Percentiles rank a stretch among this genome's conserved stretches.
Conservation (phyloP, 2,113 vertebrate genomes). For the Litocranius walleri region DNA sequence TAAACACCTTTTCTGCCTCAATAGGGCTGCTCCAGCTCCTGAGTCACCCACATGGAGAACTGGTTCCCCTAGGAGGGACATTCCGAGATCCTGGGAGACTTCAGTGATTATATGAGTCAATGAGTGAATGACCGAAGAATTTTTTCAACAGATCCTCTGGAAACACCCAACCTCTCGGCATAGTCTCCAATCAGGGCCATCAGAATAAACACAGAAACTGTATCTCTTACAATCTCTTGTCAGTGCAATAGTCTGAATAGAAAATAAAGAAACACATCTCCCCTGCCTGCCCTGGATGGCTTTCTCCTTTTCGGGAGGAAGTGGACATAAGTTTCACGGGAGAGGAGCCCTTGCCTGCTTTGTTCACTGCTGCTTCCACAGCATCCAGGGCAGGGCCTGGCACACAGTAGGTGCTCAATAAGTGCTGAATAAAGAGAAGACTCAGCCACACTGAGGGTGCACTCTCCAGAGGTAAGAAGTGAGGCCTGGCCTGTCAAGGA, state of each 20-base stretch:
- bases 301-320: fast-evolving
- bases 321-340: fast-evolving
- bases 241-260: not conserved
- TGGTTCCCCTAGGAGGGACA: not conserved
- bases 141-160: fast-evolving
- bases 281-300: fast-evolving
- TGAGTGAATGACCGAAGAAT: fast-evolving
- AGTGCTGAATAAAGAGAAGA: not conserved
- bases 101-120: not conserved
- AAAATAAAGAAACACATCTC: not conserved
- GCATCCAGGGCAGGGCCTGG: no score
- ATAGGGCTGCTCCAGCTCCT: fast-evolving
- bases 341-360: fast-evolving
- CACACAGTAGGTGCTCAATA: not conserved
- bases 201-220: not conserved
- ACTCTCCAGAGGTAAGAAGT: not conserved
- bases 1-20: not conserved
- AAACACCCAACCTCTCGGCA: fast-evolving
- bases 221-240: not conserved
- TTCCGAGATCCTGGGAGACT: fast-evolving
- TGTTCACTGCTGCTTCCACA: not conserved
- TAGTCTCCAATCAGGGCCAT: fast-evolving
- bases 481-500: not conserved
- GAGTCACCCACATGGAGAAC: not conserved
- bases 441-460: fast-evolving